Evolutionary conservation across 2,888 invertebrate genomes (phyloP).

Genomic region (Hipparchia semele): DNA sequence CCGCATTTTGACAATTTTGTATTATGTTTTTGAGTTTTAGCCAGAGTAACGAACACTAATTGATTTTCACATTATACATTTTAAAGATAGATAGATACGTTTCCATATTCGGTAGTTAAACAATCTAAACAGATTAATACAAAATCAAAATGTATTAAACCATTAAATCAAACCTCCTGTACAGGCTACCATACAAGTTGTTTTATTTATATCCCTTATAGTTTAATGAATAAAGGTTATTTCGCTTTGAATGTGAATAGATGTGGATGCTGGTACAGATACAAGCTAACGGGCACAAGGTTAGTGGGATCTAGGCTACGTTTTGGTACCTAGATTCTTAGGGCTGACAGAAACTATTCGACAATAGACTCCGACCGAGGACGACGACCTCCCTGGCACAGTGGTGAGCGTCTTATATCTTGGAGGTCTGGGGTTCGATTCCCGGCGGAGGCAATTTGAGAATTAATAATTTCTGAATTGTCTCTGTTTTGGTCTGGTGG

Average conservation of each 20-base stretch:
- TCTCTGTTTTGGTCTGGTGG: too few relatives aligned
- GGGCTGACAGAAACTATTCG: constrained; percentile 25
- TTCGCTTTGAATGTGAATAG: constrained; percentile 18
- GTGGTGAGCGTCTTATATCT: too few relatives aligned
- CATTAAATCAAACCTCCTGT: constrained; percentile 10
- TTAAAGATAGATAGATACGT: too few relatives aligned
- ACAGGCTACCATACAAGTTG: not conserved
- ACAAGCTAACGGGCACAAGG: constrained; percentile 48
- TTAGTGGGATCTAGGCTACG: constrained; percentile 49
- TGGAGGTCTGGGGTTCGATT: too few relatives aligned
- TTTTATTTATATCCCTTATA: constrained; percentile 6
- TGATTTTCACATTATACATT: too few relatives aligned
- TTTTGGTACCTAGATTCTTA: constrained; percentile 36
- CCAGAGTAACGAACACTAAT: too few relatives aligned
- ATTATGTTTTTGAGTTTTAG: too few relatives aligned
- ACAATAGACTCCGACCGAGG: not conserved
- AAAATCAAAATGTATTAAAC: constrained; percentile 24
- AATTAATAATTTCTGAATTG: too few relatives aligned
- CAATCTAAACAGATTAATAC: constrained; percentile 24
- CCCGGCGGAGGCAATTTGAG: too few relatives aligned
- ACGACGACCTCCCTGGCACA: too few relatives aligned
- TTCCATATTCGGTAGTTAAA: not conserved
- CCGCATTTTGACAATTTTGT: too few relatives aligned
- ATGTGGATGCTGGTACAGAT: constrained; percentile 28
- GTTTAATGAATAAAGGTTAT: constrained; percentile 4